These are phyloP conservation scores for Caenorhabditis uteleia DNA, from an alignment of 2,888 invertebrate species.

Conservation along the genomic window DNA sequence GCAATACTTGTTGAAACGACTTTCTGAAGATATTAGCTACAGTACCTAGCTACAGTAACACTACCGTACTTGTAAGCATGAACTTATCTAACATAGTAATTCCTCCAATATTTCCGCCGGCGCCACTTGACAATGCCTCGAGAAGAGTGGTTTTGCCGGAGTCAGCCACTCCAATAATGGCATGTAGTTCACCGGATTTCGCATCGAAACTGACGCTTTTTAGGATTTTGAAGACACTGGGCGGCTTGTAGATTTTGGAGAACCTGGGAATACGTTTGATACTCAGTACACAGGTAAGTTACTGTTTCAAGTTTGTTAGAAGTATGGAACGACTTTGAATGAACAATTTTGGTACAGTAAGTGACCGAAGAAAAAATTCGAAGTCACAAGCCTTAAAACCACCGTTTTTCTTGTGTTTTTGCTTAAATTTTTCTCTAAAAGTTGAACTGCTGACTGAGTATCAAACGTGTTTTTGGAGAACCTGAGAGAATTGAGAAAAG, in stretches of 20 bases:
- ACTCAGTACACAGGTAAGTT: too few relatives aligned
- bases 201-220: conserved; percentile 90
- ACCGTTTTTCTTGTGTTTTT: too few relatives aligned
- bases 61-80: conserved; percentile 76
- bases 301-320: background rate
- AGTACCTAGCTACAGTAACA: background rate
- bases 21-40: conserved; percentile 25
- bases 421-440: too few relatives aligned
- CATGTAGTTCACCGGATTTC: conserved; percentile 89
- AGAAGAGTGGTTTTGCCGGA: conserved; percentile 92
- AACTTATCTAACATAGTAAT: conserved; percentile 88
- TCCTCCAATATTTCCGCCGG: conserved; percentile 83
- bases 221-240: conserved; percentile 75
- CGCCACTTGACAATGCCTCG: conserved; percentile 81
- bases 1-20: conserved; percentile 55
- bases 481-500: too few relatives aligned
- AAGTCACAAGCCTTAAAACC: too few relatives aligned
- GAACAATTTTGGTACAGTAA: too few relatives aligned
- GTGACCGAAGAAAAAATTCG: too few relatives aligned
- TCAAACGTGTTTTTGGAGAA: conserved; percentile 52
- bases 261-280: conserved; percentile 45
- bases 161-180: conserved; percentile 89
- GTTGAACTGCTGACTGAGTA: too few relatives aligned
- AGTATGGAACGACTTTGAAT: background rate
- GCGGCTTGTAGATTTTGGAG: conserved; percentile 61